A percentile compares a stretch with the other conserved stretches of the same genome.
Evolutionary conservation across 2,797 vertebrate species (phyloP).

Genomic region (Eupleurogrammus muticus): DNA sequence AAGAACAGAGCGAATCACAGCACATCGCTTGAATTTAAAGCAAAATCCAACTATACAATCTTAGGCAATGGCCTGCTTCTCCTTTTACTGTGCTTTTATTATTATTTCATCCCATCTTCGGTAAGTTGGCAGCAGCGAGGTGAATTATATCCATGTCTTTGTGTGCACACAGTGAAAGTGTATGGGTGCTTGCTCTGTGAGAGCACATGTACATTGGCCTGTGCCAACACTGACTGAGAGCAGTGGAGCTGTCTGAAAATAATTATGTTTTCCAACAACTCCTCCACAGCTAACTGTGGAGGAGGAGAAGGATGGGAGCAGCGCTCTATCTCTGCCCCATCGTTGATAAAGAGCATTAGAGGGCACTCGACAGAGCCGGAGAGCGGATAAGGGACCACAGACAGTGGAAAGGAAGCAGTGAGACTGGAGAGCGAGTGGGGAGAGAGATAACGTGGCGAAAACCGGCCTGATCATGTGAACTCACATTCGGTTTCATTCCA

Average conservation of each 20-base stretch:
- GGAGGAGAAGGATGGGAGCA: conserved; percentile 20
- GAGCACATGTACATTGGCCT: conserved; percentile 12
- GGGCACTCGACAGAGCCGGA: conserved; percentile 15
- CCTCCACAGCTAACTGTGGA: conserved; percentile 8
- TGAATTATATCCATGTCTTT: conserved; percentile 20
- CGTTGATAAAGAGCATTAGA: conserved; percentile 38
- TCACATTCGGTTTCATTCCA: too few relatives aligned
- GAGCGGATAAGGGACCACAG: conserved; percentile 6
- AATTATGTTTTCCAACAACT: conserved; percentile 8
- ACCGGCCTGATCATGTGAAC: too few relatives aligned
- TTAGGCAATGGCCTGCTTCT: neutral
- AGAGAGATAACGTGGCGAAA: too few relatives aligned
- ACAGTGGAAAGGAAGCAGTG: conserved; percentile 4
- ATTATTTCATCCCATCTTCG: conserved; percentile 22
- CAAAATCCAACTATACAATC: neutral
- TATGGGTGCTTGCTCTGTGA: conserved; percentile 7
- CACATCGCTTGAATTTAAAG: conserved; percentile 2
- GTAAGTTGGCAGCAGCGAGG: conserved; percentile 9
- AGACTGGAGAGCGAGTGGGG: neutral
- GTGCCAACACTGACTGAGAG: conserved; percentile 8
- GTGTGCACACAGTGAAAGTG: conserved; percentile 3
- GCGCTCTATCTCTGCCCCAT: conserved; percentile 21
- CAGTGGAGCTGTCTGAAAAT: conserved; percentile 13
- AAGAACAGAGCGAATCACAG: conserved; percentile 3
- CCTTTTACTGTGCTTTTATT: neutral